These are phyloP conservation scores for Xylocampa areola DNA, from an alignment of 2,888 invertebrate species.

Conservation along the genomic window DNA sequence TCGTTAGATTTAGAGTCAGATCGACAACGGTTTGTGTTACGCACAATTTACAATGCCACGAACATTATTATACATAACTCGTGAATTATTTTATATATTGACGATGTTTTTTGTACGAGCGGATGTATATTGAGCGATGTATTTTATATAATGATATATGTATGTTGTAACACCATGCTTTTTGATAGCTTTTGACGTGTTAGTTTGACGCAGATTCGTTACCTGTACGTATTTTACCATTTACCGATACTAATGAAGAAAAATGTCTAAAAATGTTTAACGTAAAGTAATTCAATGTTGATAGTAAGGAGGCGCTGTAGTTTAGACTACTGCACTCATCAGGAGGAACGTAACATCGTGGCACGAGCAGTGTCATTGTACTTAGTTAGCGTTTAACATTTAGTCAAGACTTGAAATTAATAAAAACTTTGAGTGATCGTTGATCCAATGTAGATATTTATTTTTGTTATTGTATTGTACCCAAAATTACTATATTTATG, in stretches of 20 bases:
- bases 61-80: constrained; percentile 49
- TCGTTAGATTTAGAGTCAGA: constrained; percentile 68
- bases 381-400: constrained; percentile 86
- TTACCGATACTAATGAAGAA: constrained; percentile 65
- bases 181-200: constrained; percentile 76
- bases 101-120: constrained; percentile 64
- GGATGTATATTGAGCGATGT: constrained; percentile 70
- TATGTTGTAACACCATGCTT: constrained; percentile 71
- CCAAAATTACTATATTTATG: constrained; percentile 86
- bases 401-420: constrained; percentile 85
- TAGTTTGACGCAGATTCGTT: constrained; percentile 74
- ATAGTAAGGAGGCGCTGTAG: constrained; percentile 61
- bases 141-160: constrained; percentile 66
- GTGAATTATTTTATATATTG: constrained; percentile 59
- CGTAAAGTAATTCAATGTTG: constrained; percentile 54
- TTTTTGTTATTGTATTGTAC: constrained; percentile 89
- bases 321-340: constrained; percentile 53
- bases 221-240: constrained; percentile 71
- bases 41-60: constrained; percentile 77
- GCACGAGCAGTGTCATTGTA: constrained; percentile 79
- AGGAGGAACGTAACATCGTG: constrained; percentile 50
- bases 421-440: constrained; percentile 83
- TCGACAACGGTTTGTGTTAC: constrained; percentile 72
- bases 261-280: constrained; percentile 70
- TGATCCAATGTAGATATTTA: constrained; percentile 89